These are phyloP conservation scores for Agrochola litura DNA, from an alignment of 2,888 invertebrate species.

Conservation along the genomic window DNA sequence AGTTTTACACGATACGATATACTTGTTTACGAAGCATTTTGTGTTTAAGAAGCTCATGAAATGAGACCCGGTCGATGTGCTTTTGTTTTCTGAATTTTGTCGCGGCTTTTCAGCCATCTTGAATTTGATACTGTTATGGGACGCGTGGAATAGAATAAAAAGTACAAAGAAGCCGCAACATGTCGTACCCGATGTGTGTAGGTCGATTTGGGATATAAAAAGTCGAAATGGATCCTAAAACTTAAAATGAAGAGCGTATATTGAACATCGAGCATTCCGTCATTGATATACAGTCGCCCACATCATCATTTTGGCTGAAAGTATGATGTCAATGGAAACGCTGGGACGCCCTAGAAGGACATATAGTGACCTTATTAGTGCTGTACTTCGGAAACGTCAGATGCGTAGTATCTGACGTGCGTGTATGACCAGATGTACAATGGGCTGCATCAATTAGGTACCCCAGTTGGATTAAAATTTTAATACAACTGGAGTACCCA, in stretches of 20 bases:
- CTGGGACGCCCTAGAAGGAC: neutral
- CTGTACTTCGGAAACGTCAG: neutral
- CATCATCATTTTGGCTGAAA: neutral
- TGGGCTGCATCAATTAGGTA: too few species aligned
- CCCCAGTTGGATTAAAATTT: too few species aligned
- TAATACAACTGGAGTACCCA: too few species aligned
- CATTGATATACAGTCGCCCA: neutral
- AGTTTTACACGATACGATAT: slow-evolving; percentile 25
- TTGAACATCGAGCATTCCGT: neutral
- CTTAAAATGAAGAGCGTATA: neutral
- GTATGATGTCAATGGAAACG: neutral
- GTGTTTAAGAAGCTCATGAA: neutral
- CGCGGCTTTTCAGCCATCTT: slow-evolving; percentile 5
- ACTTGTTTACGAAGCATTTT: slow-evolving; percentile 30
- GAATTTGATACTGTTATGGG: neutral
- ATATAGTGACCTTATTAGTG: neutral
- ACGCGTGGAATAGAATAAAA: neutral
- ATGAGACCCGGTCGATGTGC: neutral
- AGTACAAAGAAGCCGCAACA: neutral
- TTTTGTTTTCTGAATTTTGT: neutral
- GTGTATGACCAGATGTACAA: neutral
- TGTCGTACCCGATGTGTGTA: neutral
- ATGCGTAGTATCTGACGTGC: neutral
- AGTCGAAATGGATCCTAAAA: neutral
- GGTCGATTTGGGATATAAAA: too few species aligned